These are phyloP conservation scores for Sebastes glaucus DNA, from an alignment of 2,797 vertebrate species.

Conservation along the genomic window DNA sequence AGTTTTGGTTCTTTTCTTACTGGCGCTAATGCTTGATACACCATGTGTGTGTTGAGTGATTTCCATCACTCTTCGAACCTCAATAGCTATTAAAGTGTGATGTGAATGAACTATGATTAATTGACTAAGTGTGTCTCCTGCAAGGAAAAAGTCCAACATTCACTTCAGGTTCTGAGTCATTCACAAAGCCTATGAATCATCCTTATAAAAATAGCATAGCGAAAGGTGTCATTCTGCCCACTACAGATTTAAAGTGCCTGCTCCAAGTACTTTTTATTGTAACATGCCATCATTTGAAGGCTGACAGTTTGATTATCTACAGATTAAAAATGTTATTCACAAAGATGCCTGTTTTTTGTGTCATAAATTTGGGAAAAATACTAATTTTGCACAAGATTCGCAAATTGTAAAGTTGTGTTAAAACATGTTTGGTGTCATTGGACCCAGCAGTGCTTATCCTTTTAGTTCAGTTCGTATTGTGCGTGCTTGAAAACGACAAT, in stretches of 20 bases:
- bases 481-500: not conserved
- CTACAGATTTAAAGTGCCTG: not conserved
- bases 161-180: not conserved
- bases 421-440: not conserved
- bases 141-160: not conserved
- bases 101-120: slow-evolving; percentile 2
- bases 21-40: not conserved
- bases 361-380: not conserved
- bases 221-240: not conserved
- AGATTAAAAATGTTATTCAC: not conserved
- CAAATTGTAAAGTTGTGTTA: not conserved
- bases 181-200: not conserved
- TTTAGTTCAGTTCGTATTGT: not conserved
- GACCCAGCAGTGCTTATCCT: not conserved
- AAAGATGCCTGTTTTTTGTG: not conserved
- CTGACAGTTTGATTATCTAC: not conserved
- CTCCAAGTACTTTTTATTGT: not conserved
- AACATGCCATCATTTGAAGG: not conserved
- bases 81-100: not conserved
- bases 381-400: not conserved
- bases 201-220: not conserved
- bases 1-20: not conserved
- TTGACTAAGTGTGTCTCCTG: not conserved
- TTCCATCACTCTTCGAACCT: not conserved
- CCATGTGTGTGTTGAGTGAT: not conserved